These are phyloP conservation scores for Danio albolineatus DNA, from an alignment of 2,797 vertebrate species.

Conservation along the genomic window DNA sequence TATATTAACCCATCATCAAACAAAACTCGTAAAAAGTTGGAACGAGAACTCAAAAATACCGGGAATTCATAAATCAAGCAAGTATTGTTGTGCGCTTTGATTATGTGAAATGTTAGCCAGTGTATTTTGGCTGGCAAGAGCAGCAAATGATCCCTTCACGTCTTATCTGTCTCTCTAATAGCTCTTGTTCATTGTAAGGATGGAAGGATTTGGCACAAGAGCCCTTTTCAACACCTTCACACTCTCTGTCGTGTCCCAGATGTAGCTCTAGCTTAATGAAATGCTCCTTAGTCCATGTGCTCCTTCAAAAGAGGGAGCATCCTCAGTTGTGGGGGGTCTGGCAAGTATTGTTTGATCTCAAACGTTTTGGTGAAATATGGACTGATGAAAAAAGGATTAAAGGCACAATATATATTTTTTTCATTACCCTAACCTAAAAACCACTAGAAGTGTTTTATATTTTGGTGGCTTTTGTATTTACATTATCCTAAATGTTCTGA, in stretches of 20 bases:
- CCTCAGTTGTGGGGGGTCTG: neutral
- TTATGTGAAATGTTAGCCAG: conserved; percentile 10
- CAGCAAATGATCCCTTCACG: conserved; percentile 30
- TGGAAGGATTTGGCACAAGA: conserved; percentile 67
- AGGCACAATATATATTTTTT: no score
- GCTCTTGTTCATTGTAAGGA: conserved; percentile 32
- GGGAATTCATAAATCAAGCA: conserved; percentile 29
- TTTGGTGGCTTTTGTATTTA: no score
- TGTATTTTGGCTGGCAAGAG: conserved; percentile 46
- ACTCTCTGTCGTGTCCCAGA: conserved; percentile 48
- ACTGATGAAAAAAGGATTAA: no score
- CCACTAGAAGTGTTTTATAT: no score
- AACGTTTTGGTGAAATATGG: no score
- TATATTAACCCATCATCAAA: conserved; percentile 4
- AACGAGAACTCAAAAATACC: neutral
- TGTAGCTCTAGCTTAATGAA: conserved; percentile 25
- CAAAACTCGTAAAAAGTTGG: conserved; percentile 32
- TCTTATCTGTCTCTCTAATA: conserved; percentile 45
- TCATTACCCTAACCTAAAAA: no score
- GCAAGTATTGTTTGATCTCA: neutral
- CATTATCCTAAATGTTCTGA: no score
- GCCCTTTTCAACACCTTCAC: conserved; percentile 74
- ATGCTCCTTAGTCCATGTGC: neutral
- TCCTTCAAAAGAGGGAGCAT: neutral
- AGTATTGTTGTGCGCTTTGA: conserved; percentile 30